Base-by-base conservation (phyloP, 2,113 vertebrate species). In the Carassius carassius region DNA sequence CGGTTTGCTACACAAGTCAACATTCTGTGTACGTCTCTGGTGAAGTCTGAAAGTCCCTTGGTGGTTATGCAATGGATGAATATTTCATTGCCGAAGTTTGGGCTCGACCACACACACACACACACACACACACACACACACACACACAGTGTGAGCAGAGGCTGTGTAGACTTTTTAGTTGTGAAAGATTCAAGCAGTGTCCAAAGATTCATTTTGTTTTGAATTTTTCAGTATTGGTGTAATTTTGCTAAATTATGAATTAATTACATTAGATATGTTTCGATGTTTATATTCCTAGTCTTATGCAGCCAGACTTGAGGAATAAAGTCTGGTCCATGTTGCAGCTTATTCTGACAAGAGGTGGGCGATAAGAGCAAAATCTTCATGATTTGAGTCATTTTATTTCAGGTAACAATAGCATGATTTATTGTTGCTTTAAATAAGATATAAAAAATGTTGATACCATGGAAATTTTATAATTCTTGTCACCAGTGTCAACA, bases 41-140 rank as follows among this genome's bases (percentile, higher is more conserved):
- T 78, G 60, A 82, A 41, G 29, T 23, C 70, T 65, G 58, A 21
- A 77, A 85, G 11, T 87, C 23, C 83, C 70, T 62, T 83, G 82
- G 25, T 47, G 78, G 81, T 87, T 86, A 86, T 47, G 74, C 56
- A 78, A 54, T 73, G 85, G 82, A 89, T 89, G 62, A 81, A 90
- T 87, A 87, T 87, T 87, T 86, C 19, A 91, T 84, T 67, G 80
- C 63, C 54, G 84, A 77, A 81, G 86, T 90, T 86, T 84, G 58
- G 86, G 21, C 63, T 49, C 51, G 83, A 67, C 37, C 58, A 23
- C 5, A 54, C 83, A 54, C 11, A 47, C 51, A 56, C 81, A 78
- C 44, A 74, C 29, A 29, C 5, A 54, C 81, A 54, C 11, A 47
- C 51, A 29, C 29, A 29, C 29, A 29, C 5, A 54, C 81, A 54